A percentile compares a stretch with the other conserved stretches of the same genome.
Evolutionary conservation across 2,797 vertebrate species (phyloP).

Genomic region (Sebastes hubbsi): DNA sequence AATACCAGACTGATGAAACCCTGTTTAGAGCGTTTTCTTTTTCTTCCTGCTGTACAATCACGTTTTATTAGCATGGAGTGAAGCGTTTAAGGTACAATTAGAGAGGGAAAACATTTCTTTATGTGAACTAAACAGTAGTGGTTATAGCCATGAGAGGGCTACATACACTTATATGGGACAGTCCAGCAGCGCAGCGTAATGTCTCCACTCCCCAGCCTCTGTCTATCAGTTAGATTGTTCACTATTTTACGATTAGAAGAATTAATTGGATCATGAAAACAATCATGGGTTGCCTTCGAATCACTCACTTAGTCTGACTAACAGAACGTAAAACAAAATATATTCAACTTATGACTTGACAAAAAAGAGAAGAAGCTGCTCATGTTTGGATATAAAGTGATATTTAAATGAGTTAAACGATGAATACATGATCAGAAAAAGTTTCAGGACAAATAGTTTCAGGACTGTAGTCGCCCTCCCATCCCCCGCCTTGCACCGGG

Average conservation of each 20-base stretch:
- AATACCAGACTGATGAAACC: conserved; percentile 89
- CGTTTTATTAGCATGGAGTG: conserved; percentile 83
- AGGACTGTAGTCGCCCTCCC: conserved; percentile 12
- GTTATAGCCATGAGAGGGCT: conserved; percentile 49
- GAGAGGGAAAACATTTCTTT: conserved; percentile 79
- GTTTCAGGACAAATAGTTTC: background rate
- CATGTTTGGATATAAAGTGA: background rate
- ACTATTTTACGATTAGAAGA: background rate
- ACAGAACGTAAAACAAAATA: background rate
- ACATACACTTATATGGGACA: conserved; percentile 31
- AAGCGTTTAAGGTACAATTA: conserved; percentile 83
- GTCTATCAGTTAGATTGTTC: conserved; percentile 18
- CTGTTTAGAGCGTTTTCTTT: conserved; percentile 74
- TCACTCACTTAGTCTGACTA: background rate
- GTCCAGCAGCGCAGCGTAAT: conserved; percentile 8
- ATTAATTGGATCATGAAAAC: background rate
- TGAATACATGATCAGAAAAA: background rate
- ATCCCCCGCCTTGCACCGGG: background rate
- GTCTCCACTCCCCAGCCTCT: background rate
- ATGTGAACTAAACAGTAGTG: conserved; percentile 73
- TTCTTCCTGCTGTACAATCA: conserved; percentile 81
- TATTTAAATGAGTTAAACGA: background rate
- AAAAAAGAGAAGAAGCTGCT: background rate
- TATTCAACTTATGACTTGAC: background rate
- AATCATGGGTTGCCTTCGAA: background rate